Base-by-base conservation (phyloP, 2,888 invertebrate genomes). In the Tetropium fuscum region DNA sequence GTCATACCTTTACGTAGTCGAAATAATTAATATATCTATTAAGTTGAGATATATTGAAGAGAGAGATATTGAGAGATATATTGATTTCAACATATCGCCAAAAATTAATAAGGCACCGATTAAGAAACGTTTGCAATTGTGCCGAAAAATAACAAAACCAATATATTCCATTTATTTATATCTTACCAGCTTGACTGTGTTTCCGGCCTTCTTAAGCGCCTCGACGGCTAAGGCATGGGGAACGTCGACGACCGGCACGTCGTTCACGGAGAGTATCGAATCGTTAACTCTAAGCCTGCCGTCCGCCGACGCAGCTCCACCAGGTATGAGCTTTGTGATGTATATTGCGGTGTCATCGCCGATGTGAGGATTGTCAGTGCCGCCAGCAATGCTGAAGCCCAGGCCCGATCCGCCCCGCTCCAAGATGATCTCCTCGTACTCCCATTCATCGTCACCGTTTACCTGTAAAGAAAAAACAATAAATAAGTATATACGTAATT, bases 301-400 rank as follows among this genome's bases (percentile, higher is more conserved):
- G 82, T 95, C 94, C 66, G 91, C 90, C 48, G 96, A 93, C 30
- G 98, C 98, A 16, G 98, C 97, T 32, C 98, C 98, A 19, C 97
- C 94, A 1, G 94, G 90, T 82, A 98, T 97, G 74, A 98, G 88
- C 84, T 98, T 98, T 64, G 98, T 98, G 84, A 99, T 97, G 84
- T 96, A 98, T 83, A 99, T 97, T 78, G 95, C 92, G 60, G 95
- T 90, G 82, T 98, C 98, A 68, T 95, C 97, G 70, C 94, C 94
- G 57, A 64, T 63, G 82, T 97, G 97, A 10, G 98, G 98, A 85
- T 97, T 98, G 84, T 98, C 98, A 16, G 92, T 93, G 71, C 98
- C 98, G 48, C 98, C 99, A 58, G 98, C 98, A 83, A 99, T 99
- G 81, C 97, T 97, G 86, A 98, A 98, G 16, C 98, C 98, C 66